Evolutionary conservation across 2,888 invertebrate genomes (phyloP).

Genomic region (Ormyrus rosae): DNA sequence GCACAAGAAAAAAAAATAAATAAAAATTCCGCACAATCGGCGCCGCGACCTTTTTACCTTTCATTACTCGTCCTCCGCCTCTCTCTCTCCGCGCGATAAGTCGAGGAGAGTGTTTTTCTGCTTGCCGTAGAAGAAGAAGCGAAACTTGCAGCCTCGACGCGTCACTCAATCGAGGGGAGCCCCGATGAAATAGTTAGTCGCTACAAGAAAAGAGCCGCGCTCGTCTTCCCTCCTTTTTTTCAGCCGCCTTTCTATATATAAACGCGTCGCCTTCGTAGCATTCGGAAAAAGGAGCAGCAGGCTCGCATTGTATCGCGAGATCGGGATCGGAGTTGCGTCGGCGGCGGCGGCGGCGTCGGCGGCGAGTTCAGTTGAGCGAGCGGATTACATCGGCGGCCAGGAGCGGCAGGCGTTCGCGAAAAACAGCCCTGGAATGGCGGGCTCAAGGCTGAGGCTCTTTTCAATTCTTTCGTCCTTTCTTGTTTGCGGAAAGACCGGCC

Average conservation of each 20-base stretch:
- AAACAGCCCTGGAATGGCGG: conserved; percentile 46
- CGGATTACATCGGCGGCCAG: conserved; percentile 35
- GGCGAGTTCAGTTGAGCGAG: conserved; percentile 16
- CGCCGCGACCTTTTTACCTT: conserved; percentile 2
- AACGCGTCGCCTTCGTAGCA: background rate
- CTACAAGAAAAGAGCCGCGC: conserved; percentile 22
- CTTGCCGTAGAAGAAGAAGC: background rate
- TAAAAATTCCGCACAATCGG: conserved; percentile 9
- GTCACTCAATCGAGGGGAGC: conserved; percentile 34
- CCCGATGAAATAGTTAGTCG: conserved; percentile 53
- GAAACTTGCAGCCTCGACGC: conserved; percentile 40
- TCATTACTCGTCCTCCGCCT: conserved; percentile 14
- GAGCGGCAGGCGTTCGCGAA: conserved; percentile 37
- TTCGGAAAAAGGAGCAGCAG: background rate
- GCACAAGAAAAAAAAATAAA: background rate
- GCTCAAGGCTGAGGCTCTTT: conserved; percentile 8
- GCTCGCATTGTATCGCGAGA: background rate
- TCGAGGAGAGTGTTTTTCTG: background rate
- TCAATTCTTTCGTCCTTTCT: conserved; percentile 30
- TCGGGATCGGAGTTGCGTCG: no score
- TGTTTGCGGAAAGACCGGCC: conserved; percentile 13
- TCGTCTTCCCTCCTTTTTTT: background rate
- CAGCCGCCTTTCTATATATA: background rate
- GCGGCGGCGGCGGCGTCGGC: conserved; percentile 5
- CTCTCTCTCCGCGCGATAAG: background rate